Conservation (phyloP, 2,113 vertebrate genomes). For the Lycaon pictus region DNA sequence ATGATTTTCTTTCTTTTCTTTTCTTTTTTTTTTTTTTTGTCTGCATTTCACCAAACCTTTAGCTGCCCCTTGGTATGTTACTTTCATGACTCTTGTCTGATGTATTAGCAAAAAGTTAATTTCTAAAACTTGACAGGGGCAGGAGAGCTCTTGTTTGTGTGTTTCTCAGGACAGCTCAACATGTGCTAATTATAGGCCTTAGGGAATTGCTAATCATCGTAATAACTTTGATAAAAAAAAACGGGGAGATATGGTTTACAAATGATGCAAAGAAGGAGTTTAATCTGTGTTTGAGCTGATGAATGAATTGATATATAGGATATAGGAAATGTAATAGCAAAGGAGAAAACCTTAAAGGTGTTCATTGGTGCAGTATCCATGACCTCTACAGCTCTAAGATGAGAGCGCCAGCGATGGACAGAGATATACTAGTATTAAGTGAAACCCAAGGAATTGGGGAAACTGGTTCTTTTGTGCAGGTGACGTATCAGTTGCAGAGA, state of each 20-base stretch:
- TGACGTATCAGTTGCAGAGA: not conserved
- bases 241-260: not conserved
- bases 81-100: not conserved
- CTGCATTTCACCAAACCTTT: not conserved
- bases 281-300: not conserved
- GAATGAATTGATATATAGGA: not conserved
- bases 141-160: not conserved
- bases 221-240: not conserved
- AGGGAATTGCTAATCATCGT: not conserved
- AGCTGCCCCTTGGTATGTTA: not conserved
- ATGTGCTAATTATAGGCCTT: not conserved
- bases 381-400: not conserved
- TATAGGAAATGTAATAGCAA: not conserved
- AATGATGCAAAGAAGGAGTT: constrained; percentile 1
- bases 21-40: not conserved
- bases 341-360: not conserved
- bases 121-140: not conserved
- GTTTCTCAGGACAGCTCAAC: not conserved
- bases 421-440: not conserved
- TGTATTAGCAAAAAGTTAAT: not conserved
- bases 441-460: not conserved
- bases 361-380: not conserved
- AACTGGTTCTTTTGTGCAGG: constrained; percentile 2
- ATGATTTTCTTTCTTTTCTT: not conserved
- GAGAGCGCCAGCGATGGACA: rapidly evolving